phyloP scores from a whole-genome alignment of 2,113 vertebrate genomes.

The Ophthalmolycus amberensis region DNA sequence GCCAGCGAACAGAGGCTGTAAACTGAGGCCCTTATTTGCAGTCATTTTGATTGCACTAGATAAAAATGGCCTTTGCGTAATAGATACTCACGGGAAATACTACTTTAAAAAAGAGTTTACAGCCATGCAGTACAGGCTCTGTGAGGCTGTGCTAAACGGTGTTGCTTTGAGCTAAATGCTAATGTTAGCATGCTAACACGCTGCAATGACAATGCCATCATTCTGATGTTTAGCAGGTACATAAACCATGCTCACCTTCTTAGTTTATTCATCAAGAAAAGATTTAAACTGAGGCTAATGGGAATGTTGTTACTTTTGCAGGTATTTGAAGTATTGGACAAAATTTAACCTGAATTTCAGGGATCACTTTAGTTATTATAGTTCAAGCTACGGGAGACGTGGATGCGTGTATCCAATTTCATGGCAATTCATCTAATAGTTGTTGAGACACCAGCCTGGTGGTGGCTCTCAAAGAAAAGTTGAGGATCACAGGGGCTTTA shows the following conservation, averaged over 20 bases:
- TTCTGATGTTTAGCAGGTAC: neutral
- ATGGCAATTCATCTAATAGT: neutral
- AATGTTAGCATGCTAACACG: neutral
- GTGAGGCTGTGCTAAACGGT: neutral
- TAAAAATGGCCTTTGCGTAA: neutral
- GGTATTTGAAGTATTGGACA: too few relatives aligned
- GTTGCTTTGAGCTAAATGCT: neutral
- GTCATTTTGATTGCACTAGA: neutral
- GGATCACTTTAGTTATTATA: neutral
- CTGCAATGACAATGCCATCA: neutral
- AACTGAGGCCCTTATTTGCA: conserved; percentile 14
- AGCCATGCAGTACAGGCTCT: neutral
- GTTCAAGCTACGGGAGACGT: neutral
- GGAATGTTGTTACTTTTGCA: too few relatives aligned
- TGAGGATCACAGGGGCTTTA: neutral
- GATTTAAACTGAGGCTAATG: too few relatives aligned
- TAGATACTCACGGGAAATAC: conserved; percentile 11
- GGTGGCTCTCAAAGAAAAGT: neutral
- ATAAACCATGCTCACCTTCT: neutral
- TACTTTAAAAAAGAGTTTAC: neutral
- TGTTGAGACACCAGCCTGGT: neutral
- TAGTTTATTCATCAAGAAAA: neutral
- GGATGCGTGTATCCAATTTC: neutral
- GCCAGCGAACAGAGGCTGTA: neutral
- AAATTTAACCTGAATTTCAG: neutral